These are phyloP conservation scores for Phainopepla nitens DNA, from an alignment of 2,113 vertebrate genomes.

Conservation along the genomic window DNA sequence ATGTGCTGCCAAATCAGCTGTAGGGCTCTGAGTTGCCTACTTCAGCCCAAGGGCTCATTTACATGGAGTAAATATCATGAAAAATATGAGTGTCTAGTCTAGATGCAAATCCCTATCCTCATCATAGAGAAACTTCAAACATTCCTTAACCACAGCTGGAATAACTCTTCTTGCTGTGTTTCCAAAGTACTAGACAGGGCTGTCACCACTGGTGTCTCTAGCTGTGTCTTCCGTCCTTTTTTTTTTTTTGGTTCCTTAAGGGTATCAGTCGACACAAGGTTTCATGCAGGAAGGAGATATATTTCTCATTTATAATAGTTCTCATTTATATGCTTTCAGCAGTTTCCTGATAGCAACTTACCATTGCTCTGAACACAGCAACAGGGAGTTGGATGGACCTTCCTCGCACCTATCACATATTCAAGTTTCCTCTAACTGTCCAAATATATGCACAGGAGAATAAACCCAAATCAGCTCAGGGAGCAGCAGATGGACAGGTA, in stretches of 20 bases:
- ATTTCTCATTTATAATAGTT: neutral
- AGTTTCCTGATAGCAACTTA: neutral
- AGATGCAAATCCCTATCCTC: neutral
- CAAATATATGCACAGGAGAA: neutral
- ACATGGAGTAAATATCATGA: neutral
- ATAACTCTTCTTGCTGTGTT: neutral
- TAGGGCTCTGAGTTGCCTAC: neutral
- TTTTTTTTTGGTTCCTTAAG: neutral
- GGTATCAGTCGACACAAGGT: neutral
- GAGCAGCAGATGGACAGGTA: neutral
- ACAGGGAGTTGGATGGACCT: neutral
- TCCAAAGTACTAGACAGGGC: neutral
- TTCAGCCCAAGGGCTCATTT: neutral
- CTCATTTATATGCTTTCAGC: neutral
- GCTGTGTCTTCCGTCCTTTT: neutral
- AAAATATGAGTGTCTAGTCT: neutral
- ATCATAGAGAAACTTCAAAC: neutral
- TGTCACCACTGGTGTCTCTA: neutral
- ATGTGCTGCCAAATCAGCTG: neutral
- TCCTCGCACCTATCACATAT: neutral
- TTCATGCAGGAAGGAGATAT: neutral
- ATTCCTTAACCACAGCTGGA: neutral
- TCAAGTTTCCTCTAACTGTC: neutral
- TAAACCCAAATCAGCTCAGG: neutral
- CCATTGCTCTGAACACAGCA: neutral